Evolutionary conservation across 2,797 vertebrate genomes (phyloP).

Genomic region (Morus bassanus): DNA sequence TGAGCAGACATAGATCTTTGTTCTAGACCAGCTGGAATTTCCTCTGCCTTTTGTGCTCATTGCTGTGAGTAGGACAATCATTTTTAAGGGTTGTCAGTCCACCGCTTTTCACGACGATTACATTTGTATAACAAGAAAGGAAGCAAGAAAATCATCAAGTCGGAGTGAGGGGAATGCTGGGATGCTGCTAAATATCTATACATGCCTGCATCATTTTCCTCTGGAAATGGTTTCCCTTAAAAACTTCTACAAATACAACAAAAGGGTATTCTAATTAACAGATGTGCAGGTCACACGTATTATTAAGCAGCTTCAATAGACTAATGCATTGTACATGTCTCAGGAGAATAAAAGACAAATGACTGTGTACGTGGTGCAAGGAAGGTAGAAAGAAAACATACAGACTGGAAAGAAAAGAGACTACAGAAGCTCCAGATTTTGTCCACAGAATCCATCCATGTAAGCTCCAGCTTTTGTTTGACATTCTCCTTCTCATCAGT

Average conservation of each 20-base stretch:
- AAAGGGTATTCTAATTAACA: not conserved
- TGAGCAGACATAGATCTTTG: not conserved
- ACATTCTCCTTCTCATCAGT: not conserved
- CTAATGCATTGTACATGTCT: not conserved
- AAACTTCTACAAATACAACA: not conserved
- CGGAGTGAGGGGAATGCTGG: rapidly evolving
- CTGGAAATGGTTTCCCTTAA: not conserved
- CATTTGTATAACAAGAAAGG: not conserved
- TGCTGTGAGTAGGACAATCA: not conserved
- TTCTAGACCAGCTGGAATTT: not conserved
- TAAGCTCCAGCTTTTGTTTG: not conserved
- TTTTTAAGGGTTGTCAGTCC: not conserved
- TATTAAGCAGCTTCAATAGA: not conserved
- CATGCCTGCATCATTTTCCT: not conserved
- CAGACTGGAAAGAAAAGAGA: not conserved
- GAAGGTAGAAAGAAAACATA: not conserved
- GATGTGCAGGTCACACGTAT: not conserved
- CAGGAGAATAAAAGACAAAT: not conserved
- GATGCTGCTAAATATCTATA: not conserved
- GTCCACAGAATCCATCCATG: not conserved
- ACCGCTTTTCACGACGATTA: rapidly evolving
- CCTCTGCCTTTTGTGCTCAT: rapidly evolving
- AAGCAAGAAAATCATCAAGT: not conserved
- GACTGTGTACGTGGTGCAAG: not conserved
- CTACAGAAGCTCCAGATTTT: not conserved